These are phyloP conservation scores for Ooceraea biroi DNA, from an alignment of 1,140 invertebrate genomes.

Conservation along the genomic window DNA sequence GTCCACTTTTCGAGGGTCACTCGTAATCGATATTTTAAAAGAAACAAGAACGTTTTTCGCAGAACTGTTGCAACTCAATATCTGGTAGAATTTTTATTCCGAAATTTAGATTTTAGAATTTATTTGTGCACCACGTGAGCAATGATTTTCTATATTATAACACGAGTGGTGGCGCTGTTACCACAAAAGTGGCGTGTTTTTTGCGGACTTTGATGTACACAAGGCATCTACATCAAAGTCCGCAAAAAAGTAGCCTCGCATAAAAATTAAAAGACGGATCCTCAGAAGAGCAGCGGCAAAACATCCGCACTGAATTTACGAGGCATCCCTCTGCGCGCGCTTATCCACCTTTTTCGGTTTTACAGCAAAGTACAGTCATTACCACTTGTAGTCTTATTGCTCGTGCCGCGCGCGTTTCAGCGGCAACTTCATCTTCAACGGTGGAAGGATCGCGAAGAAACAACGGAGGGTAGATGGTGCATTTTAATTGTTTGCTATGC, in stretches of 20 bases:
- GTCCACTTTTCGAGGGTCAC: conserved; percentile 63
- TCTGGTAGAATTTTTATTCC: no score
- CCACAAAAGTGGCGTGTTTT: no score
- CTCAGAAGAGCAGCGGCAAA: conserved; percentile 57
- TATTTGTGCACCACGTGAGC: no score
- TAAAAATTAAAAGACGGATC: conserved; percentile 37
- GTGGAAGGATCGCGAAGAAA: neutral
- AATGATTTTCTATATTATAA: no score
- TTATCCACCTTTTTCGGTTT: conserved; percentile 47
- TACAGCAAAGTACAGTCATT: conserved; percentile 69
- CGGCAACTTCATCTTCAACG: conserved; percentile 67
- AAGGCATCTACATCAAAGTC: neutral
- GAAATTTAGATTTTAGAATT: no score
- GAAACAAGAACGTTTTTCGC: no score
- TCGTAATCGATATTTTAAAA: conserved; percentile 71
- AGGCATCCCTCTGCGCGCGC: conserved; percentile 58
- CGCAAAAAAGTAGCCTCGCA: conserved; percentile 2
- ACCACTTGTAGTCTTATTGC: conserved; percentile 58
- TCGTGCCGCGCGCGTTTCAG: conserved; percentile 23
- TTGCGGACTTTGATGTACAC: no score
- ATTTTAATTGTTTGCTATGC: conserved; percentile 73
- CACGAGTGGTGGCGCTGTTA: no score
- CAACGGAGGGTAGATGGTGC: conserved; percentile 8
- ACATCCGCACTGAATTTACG: conserved; percentile 61
- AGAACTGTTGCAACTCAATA: no score